phyloP scores from a whole-genome alignment of 2,797 vertebrate genomes.

The Platalea minor region DNA sequence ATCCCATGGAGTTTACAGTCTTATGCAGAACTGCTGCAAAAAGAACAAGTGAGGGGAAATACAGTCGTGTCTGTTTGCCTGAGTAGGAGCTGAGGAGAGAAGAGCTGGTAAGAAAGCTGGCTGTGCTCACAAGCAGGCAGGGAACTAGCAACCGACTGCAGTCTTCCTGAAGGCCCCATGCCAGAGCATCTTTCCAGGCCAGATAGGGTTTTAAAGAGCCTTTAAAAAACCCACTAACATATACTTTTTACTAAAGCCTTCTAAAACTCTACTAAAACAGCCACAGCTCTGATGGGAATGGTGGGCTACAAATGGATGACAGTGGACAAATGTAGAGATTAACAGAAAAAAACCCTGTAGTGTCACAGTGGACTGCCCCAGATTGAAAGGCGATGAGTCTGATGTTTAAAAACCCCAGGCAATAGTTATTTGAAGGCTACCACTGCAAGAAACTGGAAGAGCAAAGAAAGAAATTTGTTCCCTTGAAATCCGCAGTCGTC shows the following conservation, averaged over 20 bases:
- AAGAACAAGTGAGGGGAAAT: background rate
- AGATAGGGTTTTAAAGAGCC: background rate
- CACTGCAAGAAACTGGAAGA: background rate
- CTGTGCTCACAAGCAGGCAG: background rate
- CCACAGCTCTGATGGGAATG: background rate
- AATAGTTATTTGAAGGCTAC: background rate
- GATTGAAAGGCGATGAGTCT: background rate
- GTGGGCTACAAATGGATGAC: background rate
- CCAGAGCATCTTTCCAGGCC: background rate
- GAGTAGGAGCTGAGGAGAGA: background rate
- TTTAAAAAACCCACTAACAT: background rate
- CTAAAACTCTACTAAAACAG: background rate
- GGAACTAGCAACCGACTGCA: background rate
- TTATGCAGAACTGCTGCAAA: background rate
- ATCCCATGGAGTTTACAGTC: background rate
- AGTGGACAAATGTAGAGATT: background rate
- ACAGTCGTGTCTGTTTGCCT: rapidly evolving
- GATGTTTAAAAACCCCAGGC: background rate
- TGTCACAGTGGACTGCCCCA: background rate
- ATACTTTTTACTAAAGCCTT: background rate
- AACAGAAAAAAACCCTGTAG: background rate
- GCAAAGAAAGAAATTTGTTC: background rate
- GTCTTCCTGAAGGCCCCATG: background rate
- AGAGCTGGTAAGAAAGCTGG: background rate
- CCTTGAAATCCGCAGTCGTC: background rate